These are phyloP conservation scores for Sus cebifrons DNA, from an alignment of 2,797 vertebrate species.

Conservation along the genomic window DNA sequence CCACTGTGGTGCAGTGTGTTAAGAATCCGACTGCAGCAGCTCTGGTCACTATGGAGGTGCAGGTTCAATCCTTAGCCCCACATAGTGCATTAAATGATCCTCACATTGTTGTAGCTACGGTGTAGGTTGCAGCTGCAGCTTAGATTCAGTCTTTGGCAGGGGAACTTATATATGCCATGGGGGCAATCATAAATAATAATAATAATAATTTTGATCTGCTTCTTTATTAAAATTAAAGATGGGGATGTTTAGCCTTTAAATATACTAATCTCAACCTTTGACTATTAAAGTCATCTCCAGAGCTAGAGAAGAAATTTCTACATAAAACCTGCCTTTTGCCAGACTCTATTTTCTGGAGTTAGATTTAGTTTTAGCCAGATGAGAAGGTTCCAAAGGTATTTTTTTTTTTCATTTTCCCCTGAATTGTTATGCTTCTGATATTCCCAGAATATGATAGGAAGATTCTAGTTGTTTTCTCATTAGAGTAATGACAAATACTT, in stretches of 20 bases:
- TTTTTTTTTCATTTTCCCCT: background rate
- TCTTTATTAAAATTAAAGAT: background rate
- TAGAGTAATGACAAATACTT: background rate
- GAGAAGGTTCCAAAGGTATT: background rate
- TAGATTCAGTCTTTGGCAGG: too few species aligned
- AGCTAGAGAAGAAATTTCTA: background rate
- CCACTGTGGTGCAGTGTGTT: too few species aligned
- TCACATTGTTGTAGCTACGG: too few species aligned
- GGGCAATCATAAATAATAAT: too few species aligned
- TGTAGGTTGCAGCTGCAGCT: too few species aligned
- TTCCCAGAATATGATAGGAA: background rate
- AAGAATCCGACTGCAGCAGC: too few species aligned
- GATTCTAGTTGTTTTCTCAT: background rate
- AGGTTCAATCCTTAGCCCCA: too few species aligned
- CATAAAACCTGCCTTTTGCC: background rate
- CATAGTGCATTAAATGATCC: too few species aligned
- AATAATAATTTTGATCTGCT: background rate
- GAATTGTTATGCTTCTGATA: background rate
- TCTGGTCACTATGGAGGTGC: too few species aligned
- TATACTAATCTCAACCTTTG: conserved; percentile 12
- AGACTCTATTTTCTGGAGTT: background rate
- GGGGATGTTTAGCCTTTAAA: background rate
- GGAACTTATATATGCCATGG: too few species aligned
- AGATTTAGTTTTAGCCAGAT: background rate
- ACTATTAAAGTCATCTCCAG: background rate